A percentile compares a stretch with the other conserved stretches of the same genome.
These are phyloP conservation scores for Ectropis crepuscularia DNA, from an alignment of 2,888 invertebrate species.

Conservation along the genomic window DNA sequence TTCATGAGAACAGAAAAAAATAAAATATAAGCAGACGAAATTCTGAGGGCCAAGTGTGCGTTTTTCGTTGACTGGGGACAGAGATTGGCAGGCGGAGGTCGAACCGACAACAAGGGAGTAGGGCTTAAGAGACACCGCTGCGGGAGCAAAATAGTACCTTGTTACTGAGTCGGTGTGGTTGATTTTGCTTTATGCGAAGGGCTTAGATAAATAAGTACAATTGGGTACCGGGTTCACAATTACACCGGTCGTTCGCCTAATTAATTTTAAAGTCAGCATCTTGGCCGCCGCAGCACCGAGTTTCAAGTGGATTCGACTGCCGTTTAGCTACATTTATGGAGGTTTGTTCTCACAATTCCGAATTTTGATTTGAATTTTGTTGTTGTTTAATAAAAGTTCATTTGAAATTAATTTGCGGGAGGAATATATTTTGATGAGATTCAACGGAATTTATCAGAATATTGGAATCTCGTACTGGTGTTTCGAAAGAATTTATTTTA, in stretches of 20 bases:
- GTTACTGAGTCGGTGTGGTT: slow-evolving; percentile 53
- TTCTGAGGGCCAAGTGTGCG: slow-evolving; percentile 66
- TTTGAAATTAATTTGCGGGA: slow-evolving; percentile 54
- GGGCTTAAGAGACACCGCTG: slow-evolving; percentile 55
- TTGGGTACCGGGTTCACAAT: slow-evolving; percentile 73
- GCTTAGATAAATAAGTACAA: slow-evolving; percentile 65
- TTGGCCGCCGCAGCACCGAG: slow-evolving; percentile 65
- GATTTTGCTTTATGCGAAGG: slow-evolving; percentile 62
- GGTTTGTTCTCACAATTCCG: slow-evolving; percentile 59
- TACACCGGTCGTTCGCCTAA: slow-evolving; percentile 83
- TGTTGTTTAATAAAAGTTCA: slow-evolving; percentile 53
- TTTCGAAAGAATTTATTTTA: too few relatives aligned
- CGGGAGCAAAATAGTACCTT: slow-evolving; percentile 60
- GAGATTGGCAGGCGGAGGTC: slow-evolving; percentile 62
- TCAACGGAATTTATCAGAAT: slow-evolving; percentile 9
- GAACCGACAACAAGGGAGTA: slow-evolving; percentile 44
- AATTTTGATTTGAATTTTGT: slow-evolving; percentile 58
- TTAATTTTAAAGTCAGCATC: slow-evolving; percentile 84
- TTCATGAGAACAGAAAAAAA: slow-evolving; percentile 71
- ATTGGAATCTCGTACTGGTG: not conserved
- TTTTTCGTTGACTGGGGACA: slow-evolving; percentile 63
- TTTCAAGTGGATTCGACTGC: slow-evolving; percentile 73
- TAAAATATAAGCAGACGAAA: slow-evolving; percentile 67
- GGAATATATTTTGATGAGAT: slow-evolving; percentile 17
- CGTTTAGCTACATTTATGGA: slow-evolving; percentile 68